Percentiles rank a stretch among this genome's conserved stretches.
Evolutionary conservation across 2,113 vertebrate genomes (phyloP).

Genomic region (Cryptomyrus ogoouensis): DNA sequence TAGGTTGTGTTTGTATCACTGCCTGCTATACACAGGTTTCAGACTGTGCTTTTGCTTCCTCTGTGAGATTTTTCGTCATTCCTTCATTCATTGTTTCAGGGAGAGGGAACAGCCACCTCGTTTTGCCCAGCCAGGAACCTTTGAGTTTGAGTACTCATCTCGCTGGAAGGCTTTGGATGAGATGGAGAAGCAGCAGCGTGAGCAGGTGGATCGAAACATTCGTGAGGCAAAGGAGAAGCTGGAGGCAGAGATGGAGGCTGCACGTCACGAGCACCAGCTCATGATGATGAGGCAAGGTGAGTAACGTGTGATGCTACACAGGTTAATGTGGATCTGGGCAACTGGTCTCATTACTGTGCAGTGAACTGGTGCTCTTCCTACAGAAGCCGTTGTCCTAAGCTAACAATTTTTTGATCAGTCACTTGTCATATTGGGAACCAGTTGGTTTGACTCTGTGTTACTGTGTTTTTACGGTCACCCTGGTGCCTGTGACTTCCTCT

Average conservation of each 20-base stretch:
- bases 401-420: neutral
- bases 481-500: neutral
- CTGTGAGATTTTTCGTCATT: neutral
- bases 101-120: constrained; percentile 83
- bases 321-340: neutral
- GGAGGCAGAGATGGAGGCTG: constrained; percentile 95
- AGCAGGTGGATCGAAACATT: constrained; percentile 90
- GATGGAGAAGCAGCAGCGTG: constrained; percentile 91
- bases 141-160: constrained; percentile 96
- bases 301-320: neutral
- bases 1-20: neutral
- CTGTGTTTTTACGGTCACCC: neutral
- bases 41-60: neutral
- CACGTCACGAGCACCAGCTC: constrained; percentile 92
- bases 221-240: constrained; percentile 92
- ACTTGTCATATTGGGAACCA: neutral
- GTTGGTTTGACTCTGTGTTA: neutral
- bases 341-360: neutral
- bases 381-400: neutral
- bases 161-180: constrained; percentile 96
- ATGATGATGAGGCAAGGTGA: constrained; percentile 98
- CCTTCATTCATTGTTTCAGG: constrained; percentile 51
- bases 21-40: neutral
- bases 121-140: constrained; percentile 93
- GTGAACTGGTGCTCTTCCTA: neutral